Percentiles rank a stretch among this genome's conserved stretches.
Conservation (phyloP, 2,113 vertebrate species). For the Holacanthus passer region DNA sequence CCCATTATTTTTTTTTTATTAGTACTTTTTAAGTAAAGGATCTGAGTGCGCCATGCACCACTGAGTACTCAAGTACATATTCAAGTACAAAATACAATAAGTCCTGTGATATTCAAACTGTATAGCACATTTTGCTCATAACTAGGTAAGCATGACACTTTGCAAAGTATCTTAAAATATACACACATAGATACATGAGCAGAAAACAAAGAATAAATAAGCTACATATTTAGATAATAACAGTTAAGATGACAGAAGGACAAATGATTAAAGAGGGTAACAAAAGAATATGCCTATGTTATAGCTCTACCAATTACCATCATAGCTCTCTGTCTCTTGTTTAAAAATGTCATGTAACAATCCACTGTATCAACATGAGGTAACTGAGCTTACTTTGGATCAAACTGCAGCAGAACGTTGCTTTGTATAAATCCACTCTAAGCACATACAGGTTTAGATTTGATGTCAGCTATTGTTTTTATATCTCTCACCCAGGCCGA, state of each 20-base stretch:
- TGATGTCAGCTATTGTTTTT: conserved; percentile 24
- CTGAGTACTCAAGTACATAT: no score
- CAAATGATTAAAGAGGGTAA: background rate
- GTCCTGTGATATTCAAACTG: background rate
- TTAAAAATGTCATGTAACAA: conserved; percentile 10
- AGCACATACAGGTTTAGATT: background rate
- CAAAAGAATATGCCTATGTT: background rate
- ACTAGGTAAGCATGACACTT: background rate
- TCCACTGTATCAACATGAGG: conserved; percentile 3
- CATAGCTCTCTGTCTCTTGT: no score
- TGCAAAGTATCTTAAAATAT: background rate
- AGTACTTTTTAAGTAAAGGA: background rate
- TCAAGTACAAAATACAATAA: background rate
- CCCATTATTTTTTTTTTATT: no score
- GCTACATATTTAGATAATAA: background rate
- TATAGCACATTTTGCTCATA: background rate
- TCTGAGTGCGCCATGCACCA: background rate
- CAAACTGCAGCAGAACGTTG: background rate
- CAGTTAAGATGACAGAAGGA: background rate
- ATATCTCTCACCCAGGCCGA: background rate
- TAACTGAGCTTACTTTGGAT: conserved; percentile 21
- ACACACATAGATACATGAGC: background rate
- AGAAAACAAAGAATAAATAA: background rate
- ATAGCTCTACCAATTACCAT: background rate
- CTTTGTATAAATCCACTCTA: background rate